A percentile compares a stretch with the other conserved stretches of the same genome.
Evolutionary conservation across 2,888 invertebrate species (phyloP).

Genomic region (Scaptomyza parva): DNA sequence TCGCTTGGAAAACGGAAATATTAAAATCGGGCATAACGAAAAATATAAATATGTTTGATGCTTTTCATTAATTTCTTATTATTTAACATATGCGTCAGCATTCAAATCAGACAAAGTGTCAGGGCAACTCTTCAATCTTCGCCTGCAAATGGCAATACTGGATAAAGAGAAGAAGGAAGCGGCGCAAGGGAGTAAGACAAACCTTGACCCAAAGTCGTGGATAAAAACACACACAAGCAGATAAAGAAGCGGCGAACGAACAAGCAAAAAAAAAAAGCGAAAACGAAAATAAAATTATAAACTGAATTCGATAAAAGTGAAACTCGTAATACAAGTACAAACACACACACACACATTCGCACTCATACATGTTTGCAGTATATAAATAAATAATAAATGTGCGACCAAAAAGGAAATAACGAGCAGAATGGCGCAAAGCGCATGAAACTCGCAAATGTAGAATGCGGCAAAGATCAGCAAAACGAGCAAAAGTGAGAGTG

Average conservation of each 20-base stretch:
- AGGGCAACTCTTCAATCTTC: constrained; percentile 21
- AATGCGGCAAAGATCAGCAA: constrained; percentile 40
- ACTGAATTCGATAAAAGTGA: constrained; percentile 65
- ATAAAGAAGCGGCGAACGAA: constrained; percentile 37
- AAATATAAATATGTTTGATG: constrained; percentile 7
- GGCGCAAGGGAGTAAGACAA: constrained; percentile 31
- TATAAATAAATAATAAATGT: constrained; percentile 54
- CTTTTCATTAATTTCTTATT: constrained; percentile 18
- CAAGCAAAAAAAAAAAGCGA: constrained; percentile 10
- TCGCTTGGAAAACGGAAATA: constrained; percentile 68
- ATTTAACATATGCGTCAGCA: constrained; percentile 32
- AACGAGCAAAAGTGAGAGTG: constrained; percentile 3
- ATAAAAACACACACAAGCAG: constrained; percentile 46
- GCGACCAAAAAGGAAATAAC: constrained; percentile 58
- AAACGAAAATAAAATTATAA: constrained; percentile 28
- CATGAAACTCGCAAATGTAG: constrained; percentile 34
- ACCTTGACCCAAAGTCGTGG: constrained; percentile 68
- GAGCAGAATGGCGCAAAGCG: constrained; percentile 39
- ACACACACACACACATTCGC: constrained; percentile 14
- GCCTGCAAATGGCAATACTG: constrained; percentile 15
- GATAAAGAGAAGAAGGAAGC: neutral
- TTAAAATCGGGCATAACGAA: constrained; percentile 66
- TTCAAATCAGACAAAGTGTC: constrained; percentile 14
- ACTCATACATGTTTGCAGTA: constrained; percentile 7
- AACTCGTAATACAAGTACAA: constrained; percentile 57